These are phyloP conservation scores for Melanocharis versteri DNA, from an alignment of 2,113 vertebrate genomes.

Conservation along the genomic window DNA sequence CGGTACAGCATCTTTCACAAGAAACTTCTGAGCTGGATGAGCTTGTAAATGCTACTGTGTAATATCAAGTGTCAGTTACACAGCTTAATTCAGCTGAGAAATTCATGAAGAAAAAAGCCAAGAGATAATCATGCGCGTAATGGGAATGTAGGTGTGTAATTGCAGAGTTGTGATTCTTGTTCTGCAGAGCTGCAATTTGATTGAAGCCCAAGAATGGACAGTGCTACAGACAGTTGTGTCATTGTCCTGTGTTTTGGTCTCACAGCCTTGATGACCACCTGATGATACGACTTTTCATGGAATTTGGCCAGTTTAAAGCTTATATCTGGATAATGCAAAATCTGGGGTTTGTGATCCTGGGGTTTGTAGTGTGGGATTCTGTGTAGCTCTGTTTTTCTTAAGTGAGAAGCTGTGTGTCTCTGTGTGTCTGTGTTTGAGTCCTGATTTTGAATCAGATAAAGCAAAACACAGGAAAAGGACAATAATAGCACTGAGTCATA, in stretches of 20 bases:
- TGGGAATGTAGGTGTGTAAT: not conserved
- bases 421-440: not conserved
- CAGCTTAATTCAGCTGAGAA: not conserved
- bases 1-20: not conserved
- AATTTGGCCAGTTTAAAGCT: not conserved
- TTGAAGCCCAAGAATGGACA: not conserved
- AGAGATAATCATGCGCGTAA: not conserved
- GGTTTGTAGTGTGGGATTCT: not conserved
- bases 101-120: not conserved
- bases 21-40: not conserved
- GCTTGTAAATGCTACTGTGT: not conserved
- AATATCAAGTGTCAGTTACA: not conserved
- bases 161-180: not conserved
- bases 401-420: not conserved
- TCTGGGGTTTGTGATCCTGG: not conserved
- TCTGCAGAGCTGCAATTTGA: not conserved
- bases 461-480: not conserved
- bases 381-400: not conserved
- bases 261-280: not conserved
- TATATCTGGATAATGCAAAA: not conserved
- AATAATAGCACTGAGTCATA: not conserved
- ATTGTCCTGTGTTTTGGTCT: not conserved
- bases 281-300: not conserved
- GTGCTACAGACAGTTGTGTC: not conserved
- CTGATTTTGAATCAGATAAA: not conserved